Conservation (phyloP, 1,140 invertebrate genomes). For the Diorhabda sublineata region DNA sequence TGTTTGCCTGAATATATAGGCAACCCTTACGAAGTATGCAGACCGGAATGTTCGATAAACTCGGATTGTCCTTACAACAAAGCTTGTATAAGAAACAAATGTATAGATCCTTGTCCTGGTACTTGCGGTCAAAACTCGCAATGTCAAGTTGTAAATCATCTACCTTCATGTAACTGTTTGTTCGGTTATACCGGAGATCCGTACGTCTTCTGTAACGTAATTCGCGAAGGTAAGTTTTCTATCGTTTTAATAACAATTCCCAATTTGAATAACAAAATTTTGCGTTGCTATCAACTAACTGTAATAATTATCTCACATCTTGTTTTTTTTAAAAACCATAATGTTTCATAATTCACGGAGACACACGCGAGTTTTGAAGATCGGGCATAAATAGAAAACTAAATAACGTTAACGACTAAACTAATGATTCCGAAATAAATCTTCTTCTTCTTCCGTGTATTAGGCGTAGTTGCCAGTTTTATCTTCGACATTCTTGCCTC, state of each 20-base stretch:
- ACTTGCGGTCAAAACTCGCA: constrained; percentile 62
- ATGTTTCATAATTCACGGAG: too few relatives aligned
- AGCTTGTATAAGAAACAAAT: constrained; percentile 60
- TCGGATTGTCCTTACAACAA: constrained; percentile 60
- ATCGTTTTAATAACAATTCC: not conserved
- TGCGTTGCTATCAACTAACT: constrained; percentile 9
- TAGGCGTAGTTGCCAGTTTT: too few relatives aligned
- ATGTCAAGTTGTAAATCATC: constrained; percentile 60
- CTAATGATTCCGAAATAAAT: too few relatives aligned
- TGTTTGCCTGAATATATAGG: constrained; percentile 66
- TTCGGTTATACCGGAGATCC: constrained; percentile 62
- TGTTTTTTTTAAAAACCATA: not conserved
- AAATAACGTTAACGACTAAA: too few relatives aligned
- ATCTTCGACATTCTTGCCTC: too few relatives aligned
- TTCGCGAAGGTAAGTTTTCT: constrained; percentile 36
- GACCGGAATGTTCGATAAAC: constrained; percentile 62
- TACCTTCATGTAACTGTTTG: constrained; percentile 56
- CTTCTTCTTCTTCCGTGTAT: too few relatives aligned
- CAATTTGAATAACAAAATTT: constrained; percentile 31
- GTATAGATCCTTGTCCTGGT: constrained; percentile 63
- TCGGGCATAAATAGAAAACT: too few relatives aligned
- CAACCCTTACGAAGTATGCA: constrained; percentile 71
- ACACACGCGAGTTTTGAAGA: too few relatives aligned
- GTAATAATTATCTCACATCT: constrained; percentile 24
- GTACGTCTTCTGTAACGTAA: constrained; percentile 54